Evolutionary conservation across 1,140 invertebrate genomes (phyloP), one percentile per base, ranked within the genome.

Genomic region (Pinna nobilis): DNA sequence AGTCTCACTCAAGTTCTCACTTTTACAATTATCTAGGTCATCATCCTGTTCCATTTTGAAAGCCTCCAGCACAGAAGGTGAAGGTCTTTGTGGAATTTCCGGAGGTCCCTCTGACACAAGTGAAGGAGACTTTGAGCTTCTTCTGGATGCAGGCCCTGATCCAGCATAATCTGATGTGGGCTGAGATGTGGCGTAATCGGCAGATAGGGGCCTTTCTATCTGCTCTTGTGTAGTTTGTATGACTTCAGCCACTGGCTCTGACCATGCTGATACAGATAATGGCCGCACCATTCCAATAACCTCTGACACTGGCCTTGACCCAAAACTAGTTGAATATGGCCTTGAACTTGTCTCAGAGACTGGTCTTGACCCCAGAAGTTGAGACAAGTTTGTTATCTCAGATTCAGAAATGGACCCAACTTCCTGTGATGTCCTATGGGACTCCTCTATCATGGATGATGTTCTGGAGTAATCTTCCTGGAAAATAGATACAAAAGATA

Each of bases 31-130:
- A 23, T 59, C 55, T 15, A 32, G 49, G 25, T 57, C 63, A 41
- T 73, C 30, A 20, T 73, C 73, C 28, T 77, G 59, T 64, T 83
- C 82, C 37, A 80, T 80, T 41, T 80, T 60, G 23, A 74, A 70
- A 28, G 79, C 75, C 65, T 83, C 78, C 47, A 80, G 75, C 50
- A 82, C 63, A 23, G 78, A 77, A 25, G 71, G 74, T 59, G 74
- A 76, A 53, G 78, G 75, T 51, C 79, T 47, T 71, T 80, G 76
- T 15, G 78, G 75, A 23, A 75, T 69, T 20, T 72, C 72, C 39
- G 74, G 74, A 41, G 74, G 73, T 55, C 53, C 28, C 28, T 47
- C 61, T 13, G 71, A 71, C 18, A 25, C 49, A 28, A 55, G 50
- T n/a, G 71, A 74, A 5, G 57, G 44, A 9, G 65, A 59, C 41